Percentiles rank a stretch among this genome's conserved stretches.
Conservation (phyloP, 2,888 invertebrate species). For the Epinotia ramella region DNA sequence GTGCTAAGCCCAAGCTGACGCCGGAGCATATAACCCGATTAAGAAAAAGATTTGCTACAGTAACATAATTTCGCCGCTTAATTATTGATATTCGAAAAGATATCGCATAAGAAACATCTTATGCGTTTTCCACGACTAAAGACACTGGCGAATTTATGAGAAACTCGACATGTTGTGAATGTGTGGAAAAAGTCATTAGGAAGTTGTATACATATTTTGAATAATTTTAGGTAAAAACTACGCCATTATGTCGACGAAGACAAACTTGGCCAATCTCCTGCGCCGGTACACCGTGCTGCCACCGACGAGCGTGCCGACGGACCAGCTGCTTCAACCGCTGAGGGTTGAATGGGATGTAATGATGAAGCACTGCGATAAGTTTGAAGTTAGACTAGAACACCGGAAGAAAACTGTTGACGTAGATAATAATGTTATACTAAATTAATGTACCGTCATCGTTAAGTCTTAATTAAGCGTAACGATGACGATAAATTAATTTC, state of each 20-base stretch:
- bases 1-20: no score
- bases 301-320: background rate
- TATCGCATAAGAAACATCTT: no score
- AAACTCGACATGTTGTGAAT: no score
- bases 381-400: background rate
- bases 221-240: background rate
- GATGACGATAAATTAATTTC: no score
- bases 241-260: conserved; percentile 16
- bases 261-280: conserved; percentile 13
- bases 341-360: conserved; percentile 7
- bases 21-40: no score
- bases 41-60: no score
- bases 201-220: background rate
- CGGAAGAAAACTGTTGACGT: background rate
- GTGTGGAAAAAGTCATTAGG: background rate
- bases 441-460: no score
- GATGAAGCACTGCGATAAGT: conserved; percentile 11
- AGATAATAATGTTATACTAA: background rate
- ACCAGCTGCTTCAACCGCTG: background rate
- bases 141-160: no score
- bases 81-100: no score
- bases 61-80: no score
- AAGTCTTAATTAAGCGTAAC: no score
- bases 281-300: conserved; percentile 9
- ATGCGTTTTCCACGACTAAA: no score